Conservation (phyloP, 2,797 vertebrate genomes). For the Jordanella pulchra region DNA sequence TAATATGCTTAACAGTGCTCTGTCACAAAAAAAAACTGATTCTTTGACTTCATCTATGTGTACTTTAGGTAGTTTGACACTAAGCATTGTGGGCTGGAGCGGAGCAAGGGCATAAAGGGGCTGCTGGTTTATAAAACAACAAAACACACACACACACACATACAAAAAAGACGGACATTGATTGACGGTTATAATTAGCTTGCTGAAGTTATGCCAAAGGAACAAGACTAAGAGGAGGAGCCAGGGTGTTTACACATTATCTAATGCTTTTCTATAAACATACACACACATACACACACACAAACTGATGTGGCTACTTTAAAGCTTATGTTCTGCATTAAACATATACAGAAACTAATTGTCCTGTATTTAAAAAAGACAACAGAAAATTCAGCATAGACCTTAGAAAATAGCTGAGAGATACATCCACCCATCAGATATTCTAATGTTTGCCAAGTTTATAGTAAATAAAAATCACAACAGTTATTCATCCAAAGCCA, state of each 20-base stretch:
- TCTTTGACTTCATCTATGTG: slow-evolving; percentile 36
- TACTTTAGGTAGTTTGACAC: slow-evolving; percentile 65
- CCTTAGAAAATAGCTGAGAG: not conserved
- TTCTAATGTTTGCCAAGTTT: not conserved
- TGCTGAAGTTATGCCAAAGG: slow-evolving; percentile 60
- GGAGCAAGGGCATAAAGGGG: slow-evolving; percentile 65
- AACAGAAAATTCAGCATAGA: not conserved
- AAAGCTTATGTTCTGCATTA: not conserved
- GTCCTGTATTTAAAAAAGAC: not conserved
- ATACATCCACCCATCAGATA: not conserved
- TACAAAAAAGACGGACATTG: slow-evolving; percentile 58
- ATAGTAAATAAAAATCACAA: not conserved
- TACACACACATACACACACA: slow-evolving; percentile 28
- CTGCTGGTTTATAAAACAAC: slow-evolving; percentile 49
- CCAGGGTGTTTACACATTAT: slow-evolving; percentile 52
- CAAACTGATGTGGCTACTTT: slow-evolving; percentile 26
- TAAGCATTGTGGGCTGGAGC: slow-evolving; percentile 64
- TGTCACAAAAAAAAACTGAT: not conserved
- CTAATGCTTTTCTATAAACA: slow-evolving; percentile 46
- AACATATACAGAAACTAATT: too few relatives aligned
- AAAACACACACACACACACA: not conserved
- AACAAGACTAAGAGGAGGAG: slow-evolving; percentile 69
- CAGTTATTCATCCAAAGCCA: not conserved
- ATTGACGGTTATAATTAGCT: slow-evolving; percentile 79
- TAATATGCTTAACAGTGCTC: not conserved